Base-by-base conservation (phyloP, 2,888 invertebrate species). In the Crepidodera aurea region DNA sequence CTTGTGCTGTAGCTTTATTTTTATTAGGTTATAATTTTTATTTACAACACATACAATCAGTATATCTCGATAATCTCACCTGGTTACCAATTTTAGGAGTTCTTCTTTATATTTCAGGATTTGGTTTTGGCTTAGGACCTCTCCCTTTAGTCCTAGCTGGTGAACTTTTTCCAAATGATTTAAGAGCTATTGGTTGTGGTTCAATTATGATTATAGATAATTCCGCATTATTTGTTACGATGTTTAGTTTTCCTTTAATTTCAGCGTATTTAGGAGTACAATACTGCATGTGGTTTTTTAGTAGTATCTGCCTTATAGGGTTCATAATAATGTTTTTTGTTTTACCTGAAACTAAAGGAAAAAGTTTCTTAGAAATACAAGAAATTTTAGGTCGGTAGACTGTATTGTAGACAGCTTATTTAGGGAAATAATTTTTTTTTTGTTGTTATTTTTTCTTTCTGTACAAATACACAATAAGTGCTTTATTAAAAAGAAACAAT, bases 51-150 rank as follows among this genome's bases (percentile, higher is more conserved):
- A 29, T 54, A 12, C 29, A 63, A 13, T 46, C n/a, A 8, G 6
- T 22, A 6, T 1, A 50, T 7, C 15, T 69, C 10, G 74, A 78
- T 0, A 78, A 72, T n/a, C 82, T 91, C 40, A 78, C 84, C 0
- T 91, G 89, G 87, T 77, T 93, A 37, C 93, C 93, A 0, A 84
- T 93, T 7, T 77, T 86, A 4, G 86, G 90, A 0, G 79, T 93
- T 42, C 84, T 92, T 0, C 69, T 89, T 15, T 93, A 88, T 82
- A 48, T 12, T 8, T 25, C 27, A 10, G 18, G 22, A 10, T 57
- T 48, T 22, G 57, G 37, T 10, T 39, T 57, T 10, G 57, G 57
- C 4, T 13, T 57, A 25, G 57, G 57, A 2, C 16, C 57, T 10
- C 10, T 57, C 10, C 29, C 57, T 8, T 16, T 50, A 18, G 39